phyloP scores from a whole-genome alignment of 2,797 vertebrate species.

The Rhincodon typus region DNA sequence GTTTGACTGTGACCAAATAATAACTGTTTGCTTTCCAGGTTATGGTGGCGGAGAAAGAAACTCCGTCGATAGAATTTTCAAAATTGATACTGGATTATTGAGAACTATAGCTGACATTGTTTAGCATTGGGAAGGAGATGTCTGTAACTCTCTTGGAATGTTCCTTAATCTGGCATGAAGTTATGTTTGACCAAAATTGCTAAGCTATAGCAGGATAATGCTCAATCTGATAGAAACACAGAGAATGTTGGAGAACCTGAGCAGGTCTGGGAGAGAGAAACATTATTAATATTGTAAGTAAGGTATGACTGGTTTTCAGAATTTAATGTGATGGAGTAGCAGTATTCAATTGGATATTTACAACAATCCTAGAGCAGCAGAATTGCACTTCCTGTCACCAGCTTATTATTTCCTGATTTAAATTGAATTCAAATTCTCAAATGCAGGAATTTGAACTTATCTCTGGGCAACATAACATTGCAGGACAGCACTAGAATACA shows the following conservation, averaged over 20 bases:
- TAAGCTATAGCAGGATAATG: neutral
- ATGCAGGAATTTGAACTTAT: neutral
- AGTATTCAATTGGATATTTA: neutral
- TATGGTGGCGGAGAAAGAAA: too few relatives aligned
- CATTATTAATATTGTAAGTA: too few relatives aligned
- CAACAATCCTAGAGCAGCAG: neutral
- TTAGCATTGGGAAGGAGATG: neutral
- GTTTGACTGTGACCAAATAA: neutral
- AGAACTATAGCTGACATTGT: neutral
- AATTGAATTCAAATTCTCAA: neutral
- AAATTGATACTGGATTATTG: neutral
- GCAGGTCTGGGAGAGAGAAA: too few relatives aligned
- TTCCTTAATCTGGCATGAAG: neutral
- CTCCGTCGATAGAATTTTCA: neutral
- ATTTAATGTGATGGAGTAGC: too few relatives aligned
- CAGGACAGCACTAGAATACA: too few relatives aligned
- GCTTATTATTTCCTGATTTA: neutral
- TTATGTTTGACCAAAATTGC: neutral
- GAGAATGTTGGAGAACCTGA: too few relatives aligned
- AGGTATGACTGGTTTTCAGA: too few relatives aligned
- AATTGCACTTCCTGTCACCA: neutral
- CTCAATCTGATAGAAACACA: neutral
- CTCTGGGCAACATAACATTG: neutral
- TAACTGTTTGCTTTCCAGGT: neutral
- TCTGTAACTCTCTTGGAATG: neutral